Conservation (phyloP, 1,140 invertebrate genomes). For the Cyphomyrmex costatus region DNA sequence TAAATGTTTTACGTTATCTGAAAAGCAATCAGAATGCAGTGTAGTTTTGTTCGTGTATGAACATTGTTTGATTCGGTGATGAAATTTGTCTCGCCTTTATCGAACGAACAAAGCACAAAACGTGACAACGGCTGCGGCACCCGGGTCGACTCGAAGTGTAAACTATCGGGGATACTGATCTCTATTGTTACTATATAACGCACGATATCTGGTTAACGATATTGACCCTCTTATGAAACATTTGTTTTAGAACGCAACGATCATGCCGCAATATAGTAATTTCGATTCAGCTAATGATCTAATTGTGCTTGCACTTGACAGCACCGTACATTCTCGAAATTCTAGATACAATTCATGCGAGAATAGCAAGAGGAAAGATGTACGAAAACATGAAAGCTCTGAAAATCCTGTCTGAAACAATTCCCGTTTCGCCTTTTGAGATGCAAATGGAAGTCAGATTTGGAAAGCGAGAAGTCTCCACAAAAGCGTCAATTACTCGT, state of each 20-base stretch:
- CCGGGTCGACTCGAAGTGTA: conserved; percentile 54
- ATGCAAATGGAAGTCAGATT: conserved; percentile 23
- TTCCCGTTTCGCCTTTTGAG: conserved; percentile 17
- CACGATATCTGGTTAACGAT: conserved; percentile 38
- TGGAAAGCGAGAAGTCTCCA: not conserved
- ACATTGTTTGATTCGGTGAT: conserved; percentile 49
- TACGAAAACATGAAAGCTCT: not conserved
- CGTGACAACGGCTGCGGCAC: not conserved
- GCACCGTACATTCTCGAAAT: not conserved
- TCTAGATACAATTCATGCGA: not conserved
- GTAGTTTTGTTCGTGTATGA: conserved; percentile 30
- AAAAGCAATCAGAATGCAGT: conserved; percentile 1
- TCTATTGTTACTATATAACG: conserved; percentile 57
- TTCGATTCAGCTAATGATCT: not conserved
- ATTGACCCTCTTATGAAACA: conserved; percentile 54
- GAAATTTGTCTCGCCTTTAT: conserved; percentile 64
- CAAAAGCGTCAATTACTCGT: conserved; percentile 32
- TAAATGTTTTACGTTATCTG: not conserved
- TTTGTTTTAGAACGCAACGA: conserved; percentile 46
- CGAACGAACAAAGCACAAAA: conserved; percentile 61
- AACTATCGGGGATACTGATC: conserved; percentile 61
- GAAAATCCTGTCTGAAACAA: not conserved
- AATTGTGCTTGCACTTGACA: conserved; percentile 1
- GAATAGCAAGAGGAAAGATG: not conserved
- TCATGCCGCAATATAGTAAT: conserved; percentile 4